Evolutionary conservation across 2,113 vertebrate species (phyloP), one percentile per base, ranked within the genome.

Genomic region (Cyrtonyx montezumae): DNA sequence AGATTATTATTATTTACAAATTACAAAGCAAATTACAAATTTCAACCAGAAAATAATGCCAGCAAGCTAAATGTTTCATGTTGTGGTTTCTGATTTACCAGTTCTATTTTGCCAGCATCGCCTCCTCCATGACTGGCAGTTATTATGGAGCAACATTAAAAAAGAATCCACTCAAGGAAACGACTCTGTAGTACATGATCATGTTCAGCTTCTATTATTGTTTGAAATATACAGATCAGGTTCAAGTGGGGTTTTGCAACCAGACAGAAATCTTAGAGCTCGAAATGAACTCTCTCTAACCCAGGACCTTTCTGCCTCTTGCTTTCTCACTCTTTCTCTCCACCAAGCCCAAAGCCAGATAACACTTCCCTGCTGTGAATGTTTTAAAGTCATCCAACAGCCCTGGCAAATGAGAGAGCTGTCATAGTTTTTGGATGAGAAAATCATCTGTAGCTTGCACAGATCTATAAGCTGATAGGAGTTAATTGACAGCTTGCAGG

Each of bases 401-500:
- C 96, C 97, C 88, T 48, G 78, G 96, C 92, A 97, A 98, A 97
- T 96, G 95, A 96, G 95, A 96, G 84, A 96, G 68, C 96, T 96
- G 93, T 97, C 96, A 96, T 94, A 92, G 94, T 92, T 97, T 97
- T 93, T 22, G 42, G 93, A 97, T 95, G 97, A 98, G 93, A 97
- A 97, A 97, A 97, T 97, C 91, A 94, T 96, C 95, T 84, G 73
- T 67, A 67, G 90, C 91, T 97, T 94, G 77, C 93, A 85, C 59
- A 97, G 97, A 98, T 97, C 96, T 90, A 69, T 92, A 94, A 96
- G 91, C 79, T 96, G 97, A 97, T 97, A 96, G 88, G 75, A 97
- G 91, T 97, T 98, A 98, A 98, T 97, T 98, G 98, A 97, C 97
- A 97, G 98, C 88, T 95, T 95, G 78, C 82, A 96, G 94, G 87